Conservation (phyloP, 1,140 invertebrate species). For the Magallana ariakensis region DNA sequence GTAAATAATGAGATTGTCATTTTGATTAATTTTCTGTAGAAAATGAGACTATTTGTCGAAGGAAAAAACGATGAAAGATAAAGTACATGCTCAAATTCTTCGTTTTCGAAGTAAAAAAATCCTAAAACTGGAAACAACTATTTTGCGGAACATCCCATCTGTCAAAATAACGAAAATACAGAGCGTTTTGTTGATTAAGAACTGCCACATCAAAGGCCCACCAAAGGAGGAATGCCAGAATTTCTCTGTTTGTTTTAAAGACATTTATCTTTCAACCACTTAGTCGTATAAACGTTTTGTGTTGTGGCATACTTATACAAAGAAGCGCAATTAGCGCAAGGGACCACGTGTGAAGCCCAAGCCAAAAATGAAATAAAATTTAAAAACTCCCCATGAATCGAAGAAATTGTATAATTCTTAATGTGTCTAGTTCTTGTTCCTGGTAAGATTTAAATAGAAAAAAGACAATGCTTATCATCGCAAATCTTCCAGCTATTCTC, state of each 20-base stretch:
- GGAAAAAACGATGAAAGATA: background rate
- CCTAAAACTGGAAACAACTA: conserved; percentile 5
- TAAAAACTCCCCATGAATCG: background rate
- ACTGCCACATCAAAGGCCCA: conserved; percentile 21
- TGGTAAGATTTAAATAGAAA: background rate
- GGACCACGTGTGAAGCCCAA: background rate
- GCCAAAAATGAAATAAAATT: background rate
- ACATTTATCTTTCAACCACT: conserved; percentile 37
- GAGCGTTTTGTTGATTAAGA: background rate
- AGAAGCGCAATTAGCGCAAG: background rate
- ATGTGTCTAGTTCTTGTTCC: background rate
- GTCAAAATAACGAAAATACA: conserved; percentile 24
- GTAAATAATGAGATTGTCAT: background rate
- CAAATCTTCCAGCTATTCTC: conserved; percentile 11
- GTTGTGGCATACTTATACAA: background rate
- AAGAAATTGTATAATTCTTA: background rate
- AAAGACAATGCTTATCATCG: background rate
- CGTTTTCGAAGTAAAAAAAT: background rate
- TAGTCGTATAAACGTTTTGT: conserved; percentile 25
- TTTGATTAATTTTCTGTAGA: background rate
- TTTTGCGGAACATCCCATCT: background rate
- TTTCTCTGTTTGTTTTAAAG: conserved; percentile 24
- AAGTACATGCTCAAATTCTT: background rate
- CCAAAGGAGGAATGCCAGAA: conserved; percentile 5
- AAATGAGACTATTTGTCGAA: background rate